Conservation (phyloP, 2,888 invertebrate genomes). For the Pollenia griseotomentosa region DNA sequence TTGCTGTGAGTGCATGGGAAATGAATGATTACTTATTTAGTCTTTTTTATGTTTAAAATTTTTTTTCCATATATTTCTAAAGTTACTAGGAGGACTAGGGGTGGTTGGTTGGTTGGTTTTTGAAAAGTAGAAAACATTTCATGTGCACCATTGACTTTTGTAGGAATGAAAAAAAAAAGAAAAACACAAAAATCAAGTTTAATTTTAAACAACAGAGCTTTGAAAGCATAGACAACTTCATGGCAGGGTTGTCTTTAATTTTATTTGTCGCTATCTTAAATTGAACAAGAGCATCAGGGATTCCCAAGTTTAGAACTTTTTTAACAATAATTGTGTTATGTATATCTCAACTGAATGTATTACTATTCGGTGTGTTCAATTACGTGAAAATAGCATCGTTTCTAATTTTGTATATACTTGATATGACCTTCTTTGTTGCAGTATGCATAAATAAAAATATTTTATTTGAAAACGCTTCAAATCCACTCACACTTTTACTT, state of each 20-base stretch:
- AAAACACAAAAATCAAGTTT: conserved; percentile 62
- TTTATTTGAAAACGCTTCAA: no score
- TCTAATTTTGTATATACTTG: no score
- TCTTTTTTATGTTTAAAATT: background rate
- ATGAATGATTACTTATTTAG: conserved; percentile 49
- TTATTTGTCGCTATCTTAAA: background rate
- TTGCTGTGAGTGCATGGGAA: conserved; percentile 29
- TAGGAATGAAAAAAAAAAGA: conserved; percentile 13
- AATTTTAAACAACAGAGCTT: conserved; percentile 49
- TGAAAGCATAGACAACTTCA: background rate
- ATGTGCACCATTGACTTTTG: conserved; percentile 82
- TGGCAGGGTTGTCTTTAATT: conserved; percentile 32
- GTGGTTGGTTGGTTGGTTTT: conserved; percentile 21
- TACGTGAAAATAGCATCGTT: no score
- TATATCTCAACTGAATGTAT: no score
- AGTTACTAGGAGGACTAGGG: background rate
- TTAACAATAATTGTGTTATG: no score
- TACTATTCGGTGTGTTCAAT: no score
- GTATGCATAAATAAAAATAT: no score
- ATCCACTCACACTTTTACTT: no score
- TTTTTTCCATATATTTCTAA: background rate
- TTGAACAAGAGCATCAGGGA: background rate
- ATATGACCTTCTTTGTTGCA: no score
- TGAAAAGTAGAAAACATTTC: conserved; percentile 40
- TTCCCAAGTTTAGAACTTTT: background rate